Evolutionary conservation across 2,113 vertebrate genomes (phyloP).

Genomic region (Mastomys coucha): DNA sequence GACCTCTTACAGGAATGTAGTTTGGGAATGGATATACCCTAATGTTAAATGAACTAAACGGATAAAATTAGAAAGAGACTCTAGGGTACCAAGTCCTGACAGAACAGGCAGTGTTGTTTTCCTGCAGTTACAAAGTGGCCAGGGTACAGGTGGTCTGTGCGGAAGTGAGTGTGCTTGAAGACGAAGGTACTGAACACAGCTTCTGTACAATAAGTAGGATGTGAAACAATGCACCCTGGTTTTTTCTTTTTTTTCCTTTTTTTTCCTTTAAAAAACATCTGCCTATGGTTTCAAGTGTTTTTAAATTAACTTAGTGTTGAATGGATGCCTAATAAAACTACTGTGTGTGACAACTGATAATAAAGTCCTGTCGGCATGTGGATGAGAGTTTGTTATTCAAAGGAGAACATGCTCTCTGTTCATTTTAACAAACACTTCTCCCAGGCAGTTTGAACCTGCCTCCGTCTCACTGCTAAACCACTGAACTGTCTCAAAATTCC

Average conservation of each 20-base stretch:
- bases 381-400: conserved; percentile 73
- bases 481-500: conserved; percentile 53
- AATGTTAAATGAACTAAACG: neutral
- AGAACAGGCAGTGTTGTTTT: neutral
- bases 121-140: neutral
- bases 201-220: conserved; percentile 34
- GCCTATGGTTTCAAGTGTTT: conserved; percentile 73
- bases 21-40: neutral
- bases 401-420: conserved; percentile 60
- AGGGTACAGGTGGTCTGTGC: neutral
- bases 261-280: conserved; percentile 62
- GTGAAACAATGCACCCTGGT: conserved; percentile 35
- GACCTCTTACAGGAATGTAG: neutral
- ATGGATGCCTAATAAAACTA: conserved; percentile 72
- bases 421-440: conserved; percentile 63
- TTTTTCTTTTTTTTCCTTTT: neutral
- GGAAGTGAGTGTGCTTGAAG: neutral
- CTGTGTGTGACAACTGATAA: conserved; percentile 72
- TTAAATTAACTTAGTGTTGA: conserved; percentile 76
- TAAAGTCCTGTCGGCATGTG: conserved; percentile 42
- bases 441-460: neutral
- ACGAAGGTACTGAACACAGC: neutral
- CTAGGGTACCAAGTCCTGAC: neutral
- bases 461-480: neutral
- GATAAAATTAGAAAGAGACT: conserved; percentile 27